Percentiles rank a stretch among this genome's conserved stretches.
These are phyloP conservation scores for Lagenorhynchus albirostris DNA, from an alignment of 2,113 vertebrate genomes.

Conservation along the genomic window DNA sequence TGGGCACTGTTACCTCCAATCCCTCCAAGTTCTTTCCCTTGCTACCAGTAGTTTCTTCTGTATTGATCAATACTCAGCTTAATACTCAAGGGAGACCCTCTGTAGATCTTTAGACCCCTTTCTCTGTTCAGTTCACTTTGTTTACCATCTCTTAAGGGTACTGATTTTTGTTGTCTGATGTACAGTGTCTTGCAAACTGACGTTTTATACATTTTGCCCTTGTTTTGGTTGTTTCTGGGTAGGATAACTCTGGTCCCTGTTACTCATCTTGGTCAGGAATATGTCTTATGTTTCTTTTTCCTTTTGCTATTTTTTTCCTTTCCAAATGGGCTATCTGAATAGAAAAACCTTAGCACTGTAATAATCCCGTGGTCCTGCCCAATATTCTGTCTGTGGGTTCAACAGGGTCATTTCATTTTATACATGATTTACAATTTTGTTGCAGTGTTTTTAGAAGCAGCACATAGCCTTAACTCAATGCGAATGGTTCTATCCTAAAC, in stretches of 20 bases:
- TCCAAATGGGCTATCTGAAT: slow-evolving; percentile 32
- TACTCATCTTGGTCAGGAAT: not conserved
- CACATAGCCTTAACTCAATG: slow-evolving; percentile 27
- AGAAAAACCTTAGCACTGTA: slow-evolving; percentile 63
- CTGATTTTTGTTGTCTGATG: not conserved
- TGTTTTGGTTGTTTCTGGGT: not conserved
- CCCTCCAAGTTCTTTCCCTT: not conserved
- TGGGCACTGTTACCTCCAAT: not conserved
- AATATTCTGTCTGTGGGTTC: not conserved
- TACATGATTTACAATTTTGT: slow-evolving; percentile 51
- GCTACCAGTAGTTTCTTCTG: not conserved
- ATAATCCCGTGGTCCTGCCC: slow-evolving; percentile 40
- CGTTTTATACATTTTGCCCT: not conserved
- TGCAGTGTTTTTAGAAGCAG: not conserved
- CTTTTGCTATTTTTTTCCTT: slow-evolving; percentile 47
- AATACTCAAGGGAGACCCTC: not conserved
- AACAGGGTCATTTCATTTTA: slow-evolving; percentile 69
- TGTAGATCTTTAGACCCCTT: not conserved
- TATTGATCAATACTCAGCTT: not conserved
- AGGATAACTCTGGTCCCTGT: not conserved
- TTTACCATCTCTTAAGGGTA: not conserved
- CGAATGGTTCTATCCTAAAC: slow-evolving; percentile 7
- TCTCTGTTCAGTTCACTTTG: not conserved
- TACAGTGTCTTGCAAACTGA: not conserved
- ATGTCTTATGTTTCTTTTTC: not conserved